A percentile compares a stretch with the other conserved stretches of the same genome.
phyloP scores from a whole-genome alignment of 2,113 vertebrate species.

The Anhinga rufa region DNA sequence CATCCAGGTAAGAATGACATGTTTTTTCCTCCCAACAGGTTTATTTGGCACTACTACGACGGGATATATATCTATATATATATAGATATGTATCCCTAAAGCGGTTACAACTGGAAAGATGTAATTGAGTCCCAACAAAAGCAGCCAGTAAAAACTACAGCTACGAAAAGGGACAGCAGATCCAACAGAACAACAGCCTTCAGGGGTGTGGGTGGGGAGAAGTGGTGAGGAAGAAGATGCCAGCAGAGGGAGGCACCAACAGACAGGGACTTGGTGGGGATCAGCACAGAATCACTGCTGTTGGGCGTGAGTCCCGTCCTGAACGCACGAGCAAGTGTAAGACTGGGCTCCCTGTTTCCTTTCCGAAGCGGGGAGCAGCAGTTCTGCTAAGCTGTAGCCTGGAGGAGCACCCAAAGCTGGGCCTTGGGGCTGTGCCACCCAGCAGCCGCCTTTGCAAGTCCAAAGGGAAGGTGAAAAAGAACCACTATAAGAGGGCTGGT shows the following conservation, averaged over 20 bases:
- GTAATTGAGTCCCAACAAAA: not conserved
- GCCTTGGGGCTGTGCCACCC: not conserved
- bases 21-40: not conserved
- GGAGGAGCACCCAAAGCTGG: not conserved
- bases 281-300: not conserved
- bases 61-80: too few relatives aligned
- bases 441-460: not conserved
- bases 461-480: not conserved
- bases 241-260: not conserved
- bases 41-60: not conserved
- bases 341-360: not conserved
- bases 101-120: not conserved
- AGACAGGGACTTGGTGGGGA: too few relatives aligned
- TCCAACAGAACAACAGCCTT: not conserved
- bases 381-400: not conserved
- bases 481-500: not conserved
- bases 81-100: not conserved
- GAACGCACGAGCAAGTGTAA: fast-evolving
- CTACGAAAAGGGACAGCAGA: not conserved
- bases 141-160: not conserved
- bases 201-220: not conserved
- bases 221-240: not conserved
- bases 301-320: not conserved
- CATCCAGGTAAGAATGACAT: not conserved
- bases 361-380: not conserved